Percentiles rank a stretch among this genome's conserved stretches.
phyloP scores from a whole-genome alignment of 2,888 invertebrate genomes.

The Agonopterix arenella region DNA sequence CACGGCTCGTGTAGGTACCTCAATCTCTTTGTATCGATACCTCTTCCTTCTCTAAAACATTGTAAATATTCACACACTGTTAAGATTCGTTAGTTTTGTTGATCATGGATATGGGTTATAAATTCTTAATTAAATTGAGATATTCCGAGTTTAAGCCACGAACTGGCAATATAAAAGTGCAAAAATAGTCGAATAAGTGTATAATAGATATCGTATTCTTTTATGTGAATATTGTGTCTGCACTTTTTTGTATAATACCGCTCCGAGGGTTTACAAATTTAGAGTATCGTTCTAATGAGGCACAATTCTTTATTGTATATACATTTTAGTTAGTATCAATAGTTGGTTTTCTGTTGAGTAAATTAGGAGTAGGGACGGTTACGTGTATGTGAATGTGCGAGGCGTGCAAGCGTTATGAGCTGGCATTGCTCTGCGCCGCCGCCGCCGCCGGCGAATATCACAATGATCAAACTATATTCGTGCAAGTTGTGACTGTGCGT shows the following conservation, averaged over 20 bases:
- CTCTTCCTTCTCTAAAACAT: slow-evolving; percentile 48
- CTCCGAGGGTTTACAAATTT: slow-evolving; percentile 56
- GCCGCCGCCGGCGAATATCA: slow-evolving; percentile 7
- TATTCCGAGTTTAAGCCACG: slow-evolving; percentile 73
- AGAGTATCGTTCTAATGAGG: slow-evolving; percentile 59
- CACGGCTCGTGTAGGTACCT: slow-evolving; percentile 18
- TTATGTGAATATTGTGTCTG: slow-evolving; percentile 69
- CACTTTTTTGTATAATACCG: slow-evolving; percentile 67
- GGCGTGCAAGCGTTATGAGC: slow-evolving; percentile 5
- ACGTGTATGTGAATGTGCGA: not conserved
- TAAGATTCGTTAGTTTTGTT: slow-evolving; percentile 49
- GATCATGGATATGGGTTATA: slow-evolving; percentile 59
- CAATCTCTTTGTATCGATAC: slow-evolving; percentile 56
- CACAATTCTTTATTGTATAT: slow-evolving; percentile 73
- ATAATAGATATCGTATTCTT: slow-evolving; percentile 63
- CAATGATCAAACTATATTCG: slow-evolving; percentile 27
- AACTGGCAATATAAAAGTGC: slow-evolving; percentile 73
- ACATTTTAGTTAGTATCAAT: slow-evolving; percentile 60
- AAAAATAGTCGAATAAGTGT: slow-evolving; percentile 70
- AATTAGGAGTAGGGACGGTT: slow-evolving; percentile 35
- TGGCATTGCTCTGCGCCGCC: slow-evolving; percentile 1
- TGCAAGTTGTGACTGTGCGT: slow-evolving; percentile 8
- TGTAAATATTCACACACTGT: slow-evolving; percentile 64
- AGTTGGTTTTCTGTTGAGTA: slow-evolving; percentile 50
- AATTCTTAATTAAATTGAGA: slow-evolving; percentile 73